A percentile compares a stretch with the other conserved stretches of the same genome.
Conservation (phyloP, 1,140 invertebrate genomes). For the Drosophila melanogaster region DNA sequence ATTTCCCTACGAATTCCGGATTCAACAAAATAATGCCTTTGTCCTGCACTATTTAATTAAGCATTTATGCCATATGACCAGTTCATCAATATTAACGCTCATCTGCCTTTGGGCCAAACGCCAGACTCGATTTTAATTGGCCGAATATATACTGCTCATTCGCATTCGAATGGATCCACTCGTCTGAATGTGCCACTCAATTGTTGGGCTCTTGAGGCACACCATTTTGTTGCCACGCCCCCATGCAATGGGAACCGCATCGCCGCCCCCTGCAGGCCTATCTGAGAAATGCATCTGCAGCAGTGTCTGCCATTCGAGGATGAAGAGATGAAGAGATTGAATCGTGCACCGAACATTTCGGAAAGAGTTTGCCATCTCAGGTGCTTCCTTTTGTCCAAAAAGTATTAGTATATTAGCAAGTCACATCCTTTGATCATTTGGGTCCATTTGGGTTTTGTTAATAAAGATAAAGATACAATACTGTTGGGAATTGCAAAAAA, state of each 20-base stretch:
- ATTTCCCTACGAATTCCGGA: neutral
- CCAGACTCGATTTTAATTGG: conserved; percentile 21
- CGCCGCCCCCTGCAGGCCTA: conserved; percentile 8
- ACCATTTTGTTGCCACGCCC: neutral
- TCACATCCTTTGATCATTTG: too few relatives aligned
- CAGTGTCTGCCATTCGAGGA: conserved; percentile 12
- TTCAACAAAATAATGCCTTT: conserved; percentile 10
- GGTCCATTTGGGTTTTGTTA: too few relatives aligned
- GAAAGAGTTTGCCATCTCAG: too few relatives aligned
- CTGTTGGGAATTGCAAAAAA: too few relatives aligned
- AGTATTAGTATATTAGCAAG: too few relatives aligned
- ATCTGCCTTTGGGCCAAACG: neutral
- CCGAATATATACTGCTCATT: conserved; percentile 27
- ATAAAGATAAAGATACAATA: neutral
- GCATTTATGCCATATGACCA: neutral
- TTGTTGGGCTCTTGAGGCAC: conserved; percentile 14
- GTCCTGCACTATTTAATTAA: conserved; percentile 7
- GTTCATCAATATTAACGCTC: conserved; percentile 9
- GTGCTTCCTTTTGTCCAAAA: too few relatives aligned
- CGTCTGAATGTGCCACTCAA: conserved; percentile 8
- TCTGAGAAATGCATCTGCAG: conserved; percentile 34
- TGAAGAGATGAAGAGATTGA: neutral
- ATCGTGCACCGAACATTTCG: neutral
- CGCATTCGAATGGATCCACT: conserved; percentile 32
- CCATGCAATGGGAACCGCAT: neutral